Conservation (phyloP, 2,888 invertebrate genomes). For the Drosophila mimetica region DNA sequence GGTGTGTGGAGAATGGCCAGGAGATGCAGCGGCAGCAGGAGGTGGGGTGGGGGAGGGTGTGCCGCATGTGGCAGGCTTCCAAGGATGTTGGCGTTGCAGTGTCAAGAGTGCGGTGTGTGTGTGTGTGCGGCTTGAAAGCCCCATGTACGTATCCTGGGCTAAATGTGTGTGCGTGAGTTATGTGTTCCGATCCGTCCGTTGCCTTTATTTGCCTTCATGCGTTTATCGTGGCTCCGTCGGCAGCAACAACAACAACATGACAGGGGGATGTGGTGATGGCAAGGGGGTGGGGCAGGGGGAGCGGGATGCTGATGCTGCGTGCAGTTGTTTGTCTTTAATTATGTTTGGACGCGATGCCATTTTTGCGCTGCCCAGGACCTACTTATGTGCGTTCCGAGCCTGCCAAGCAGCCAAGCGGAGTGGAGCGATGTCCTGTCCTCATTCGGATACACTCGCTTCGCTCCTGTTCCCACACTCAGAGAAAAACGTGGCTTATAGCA, state of each 20-base stretch:
- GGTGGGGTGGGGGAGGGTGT: not conserved
- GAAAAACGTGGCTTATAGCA: not conserved
- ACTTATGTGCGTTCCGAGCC: constrained; percentile 56
- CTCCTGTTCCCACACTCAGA: constrained; percentile 7
- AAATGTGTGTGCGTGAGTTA: constrained; percentile 15
- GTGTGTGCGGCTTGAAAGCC: not conserved
- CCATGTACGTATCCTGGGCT: constrained; percentile 13
- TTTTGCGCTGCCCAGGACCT: constrained; percentile 62
- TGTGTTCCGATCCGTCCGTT: constrained; percentile 44
- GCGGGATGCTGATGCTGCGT: constrained; percentile 9
- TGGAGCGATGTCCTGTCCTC: constrained; percentile 9
- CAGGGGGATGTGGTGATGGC: not conserved
- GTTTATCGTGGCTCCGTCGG: constrained; percentile 48
- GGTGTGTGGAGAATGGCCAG: not conserved
- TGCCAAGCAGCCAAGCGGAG: constrained; percentile 37
- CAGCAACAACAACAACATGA: constrained; percentile 48
- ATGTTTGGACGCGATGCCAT: constrained; percentile 73
- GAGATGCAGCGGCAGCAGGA: not conserved
- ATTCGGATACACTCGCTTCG: not conserved
- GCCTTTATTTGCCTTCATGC: constrained; percentile 67
- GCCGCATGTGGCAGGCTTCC: constrained; percentile 36
- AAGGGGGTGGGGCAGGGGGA: not conserved
- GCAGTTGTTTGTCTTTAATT: constrained; percentile 77
- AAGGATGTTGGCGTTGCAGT: constrained; percentile 39
- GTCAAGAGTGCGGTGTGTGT: constrained; percentile 32